Evolutionary conservation across 2,888 invertebrate genomes (phyloP).

Genomic region (Azorinus chamasolen): DNA sequence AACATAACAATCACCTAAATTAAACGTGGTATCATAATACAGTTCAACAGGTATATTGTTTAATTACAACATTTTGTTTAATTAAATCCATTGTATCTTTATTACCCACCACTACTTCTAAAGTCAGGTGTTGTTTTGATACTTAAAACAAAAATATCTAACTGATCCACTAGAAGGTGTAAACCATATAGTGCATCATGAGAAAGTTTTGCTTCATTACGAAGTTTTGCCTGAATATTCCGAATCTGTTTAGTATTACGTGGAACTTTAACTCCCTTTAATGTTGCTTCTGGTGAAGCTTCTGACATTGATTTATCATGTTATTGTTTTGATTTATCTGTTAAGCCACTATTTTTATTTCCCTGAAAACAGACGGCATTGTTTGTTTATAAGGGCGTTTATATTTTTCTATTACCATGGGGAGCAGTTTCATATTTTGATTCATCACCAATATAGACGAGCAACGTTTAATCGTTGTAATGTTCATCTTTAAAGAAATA

Average conservation of each 20-base stretch:
- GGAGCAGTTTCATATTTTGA: not conserved
- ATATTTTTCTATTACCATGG: conserved; percentile 3
- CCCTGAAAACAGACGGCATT: not conserved
- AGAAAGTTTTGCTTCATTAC: conserved; percentile 1
- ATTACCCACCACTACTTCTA: conserved; percentile 42
- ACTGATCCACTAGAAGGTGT: conserved; percentile 24
- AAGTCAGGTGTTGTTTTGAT: conserved; percentile 46
- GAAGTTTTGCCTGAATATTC: not conserved
- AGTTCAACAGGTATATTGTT: conserved; percentile 19
- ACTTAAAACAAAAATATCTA: conserved; percentile 30
- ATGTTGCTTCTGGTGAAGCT: too few relatives aligned
- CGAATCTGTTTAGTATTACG: not conserved
- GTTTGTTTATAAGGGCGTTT: not conserved
- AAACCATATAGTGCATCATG: conserved; percentile 37
- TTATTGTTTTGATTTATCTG: too few relatives aligned
- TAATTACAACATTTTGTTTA: conserved; percentile 30
- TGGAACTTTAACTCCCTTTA: not conserved
- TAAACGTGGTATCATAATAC: conserved; percentile 48
- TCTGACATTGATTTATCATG: not conserved
- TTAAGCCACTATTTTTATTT: too few relatives aligned
- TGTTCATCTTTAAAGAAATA: conserved; percentile 4
- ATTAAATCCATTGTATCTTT: conserved; percentile 27
- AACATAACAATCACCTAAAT: conserved; percentile 41
- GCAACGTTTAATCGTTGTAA: conserved; percentile 6
- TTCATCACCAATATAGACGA: conserved; percentile 17